phyloP scores from a whole-genome alignment of 2,113 vertebrate species.

The Sigmodon hispidus region DNA sequence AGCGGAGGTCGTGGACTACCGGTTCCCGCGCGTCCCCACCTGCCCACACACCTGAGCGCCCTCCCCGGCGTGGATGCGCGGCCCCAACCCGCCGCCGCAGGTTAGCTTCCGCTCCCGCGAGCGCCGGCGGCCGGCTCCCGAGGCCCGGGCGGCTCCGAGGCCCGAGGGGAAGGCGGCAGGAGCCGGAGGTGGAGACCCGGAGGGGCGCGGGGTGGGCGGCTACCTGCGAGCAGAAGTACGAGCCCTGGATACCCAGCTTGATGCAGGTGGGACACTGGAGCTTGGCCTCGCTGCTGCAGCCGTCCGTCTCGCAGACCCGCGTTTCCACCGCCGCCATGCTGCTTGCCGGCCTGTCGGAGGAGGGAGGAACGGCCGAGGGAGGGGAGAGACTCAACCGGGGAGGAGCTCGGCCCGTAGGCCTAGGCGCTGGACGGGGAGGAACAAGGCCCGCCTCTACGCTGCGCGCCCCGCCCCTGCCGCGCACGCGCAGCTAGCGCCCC shows the following conservation, averaged over 20 bases:
- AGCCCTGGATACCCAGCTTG: slow-evolving; percentile 97
- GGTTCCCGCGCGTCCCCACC: not conserved
- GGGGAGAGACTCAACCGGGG: slow-evolving; percentile 19
- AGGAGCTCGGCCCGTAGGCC: slow-evolving; percentile 9
- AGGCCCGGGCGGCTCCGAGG: not conserved
- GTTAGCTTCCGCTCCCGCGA: not conserved
- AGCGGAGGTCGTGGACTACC: not conserved
- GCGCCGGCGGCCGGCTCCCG: not conserved
- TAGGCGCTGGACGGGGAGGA: not conserved
- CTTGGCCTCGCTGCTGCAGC: slow-evolving; percentile 95
- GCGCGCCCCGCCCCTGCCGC: slow-evolving; percentile 8
- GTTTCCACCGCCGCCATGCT: slow-evolving; percentile 96
- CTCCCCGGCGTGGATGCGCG: not conserved
- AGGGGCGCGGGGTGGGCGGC: not conserved
- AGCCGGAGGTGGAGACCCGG: not conserved
- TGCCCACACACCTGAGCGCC: slow-evolving; percentile 33
- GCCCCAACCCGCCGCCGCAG: not conserved
- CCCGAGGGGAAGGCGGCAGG: not conserved
- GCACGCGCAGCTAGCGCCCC: not conserved
- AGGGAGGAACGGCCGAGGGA: slow-evolving; percentile 11
- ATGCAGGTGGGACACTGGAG: slow-evolving; percentile 98
- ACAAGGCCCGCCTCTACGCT: not conserved
- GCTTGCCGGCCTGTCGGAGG: slow-evolving; percentile 66
- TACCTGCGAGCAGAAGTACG: slow-evolving; percentile 99
- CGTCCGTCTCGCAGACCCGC: slow-evolving; percentile 95